Evolutionary conservation across 2,113 vertebrate species (phyloP).

Genomic region (Neotoma lepida): DNA sequence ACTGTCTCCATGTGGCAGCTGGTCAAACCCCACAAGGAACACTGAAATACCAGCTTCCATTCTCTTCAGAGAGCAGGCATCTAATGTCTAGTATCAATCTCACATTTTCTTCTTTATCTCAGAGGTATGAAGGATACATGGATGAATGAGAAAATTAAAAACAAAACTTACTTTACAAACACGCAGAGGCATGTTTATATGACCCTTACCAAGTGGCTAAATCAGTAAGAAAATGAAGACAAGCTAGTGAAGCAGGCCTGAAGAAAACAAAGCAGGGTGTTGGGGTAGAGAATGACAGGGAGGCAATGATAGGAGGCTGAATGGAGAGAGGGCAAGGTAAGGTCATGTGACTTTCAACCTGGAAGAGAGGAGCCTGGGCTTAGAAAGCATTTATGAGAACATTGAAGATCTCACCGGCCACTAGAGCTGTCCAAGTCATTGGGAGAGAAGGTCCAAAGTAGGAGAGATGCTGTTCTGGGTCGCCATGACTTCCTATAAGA

Average conservation of each 20-base stretch:
- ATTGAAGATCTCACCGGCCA: not conserved
- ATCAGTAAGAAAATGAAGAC: slow-evolving; percentile 1
- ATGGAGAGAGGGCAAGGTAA: not conserved
- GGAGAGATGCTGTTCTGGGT: not conserved
- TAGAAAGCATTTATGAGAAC: not conserved
- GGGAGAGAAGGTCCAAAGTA: not conserved
- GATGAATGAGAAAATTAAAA: not conserved
- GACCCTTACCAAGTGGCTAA: not conserved
- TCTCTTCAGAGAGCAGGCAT: not conserved
- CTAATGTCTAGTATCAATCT: not conserved
- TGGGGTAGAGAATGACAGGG: not conserved
- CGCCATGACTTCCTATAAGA: not conserved
- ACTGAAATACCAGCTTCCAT: not conserved
- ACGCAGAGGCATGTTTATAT: not conserved
- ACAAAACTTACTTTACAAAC: not conserved
- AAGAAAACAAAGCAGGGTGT: not conserved
- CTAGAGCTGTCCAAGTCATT: not conserved
- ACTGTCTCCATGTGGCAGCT: not conserved
- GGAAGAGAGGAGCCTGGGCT: not conserved
- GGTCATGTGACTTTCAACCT: not conserved
- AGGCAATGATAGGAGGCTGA: not conserved
- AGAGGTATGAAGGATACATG: not conserved
- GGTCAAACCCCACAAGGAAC: not conserved
- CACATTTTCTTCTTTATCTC: not conserved
- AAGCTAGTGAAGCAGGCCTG: not conserved